Conservation (phyloP, 2,113 vertebrate species). For the Leucopsar rothschildi region DNA sequence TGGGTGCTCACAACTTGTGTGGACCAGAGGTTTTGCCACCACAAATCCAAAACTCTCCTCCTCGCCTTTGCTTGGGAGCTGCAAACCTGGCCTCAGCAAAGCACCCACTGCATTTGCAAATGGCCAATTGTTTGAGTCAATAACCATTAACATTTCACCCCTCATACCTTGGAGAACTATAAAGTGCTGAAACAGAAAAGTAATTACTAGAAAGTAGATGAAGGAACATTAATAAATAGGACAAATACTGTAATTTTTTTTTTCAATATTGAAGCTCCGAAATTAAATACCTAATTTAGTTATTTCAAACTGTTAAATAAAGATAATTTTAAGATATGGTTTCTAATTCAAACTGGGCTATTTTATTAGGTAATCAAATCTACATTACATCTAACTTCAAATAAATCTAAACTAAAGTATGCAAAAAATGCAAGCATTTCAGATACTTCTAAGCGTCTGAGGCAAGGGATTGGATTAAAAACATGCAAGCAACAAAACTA, state of each 20-base stretch:
- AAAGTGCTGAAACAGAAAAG: background rate
- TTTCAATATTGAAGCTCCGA: background rate
- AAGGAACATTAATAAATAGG: background rate
- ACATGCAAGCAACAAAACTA: background rate
- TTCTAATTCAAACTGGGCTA: background rate
- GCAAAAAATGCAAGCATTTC: background rate
- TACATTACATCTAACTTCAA: background rate
- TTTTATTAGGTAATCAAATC: background rate
- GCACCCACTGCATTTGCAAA: background rate
- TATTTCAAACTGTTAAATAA: background rate
- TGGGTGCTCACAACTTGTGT: background rate
- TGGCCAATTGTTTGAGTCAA: background rate
- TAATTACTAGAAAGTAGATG: background rate
- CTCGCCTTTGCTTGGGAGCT: fast-evolving
- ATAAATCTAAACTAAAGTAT: background rate
- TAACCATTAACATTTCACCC: background rate
- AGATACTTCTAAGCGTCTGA: background rate
- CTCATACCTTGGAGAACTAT: background rate
- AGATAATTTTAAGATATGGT: background rate
- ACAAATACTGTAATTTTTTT: background rate
- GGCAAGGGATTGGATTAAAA: background rate
- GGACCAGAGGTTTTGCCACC: background rate
- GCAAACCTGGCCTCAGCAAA: background rate
- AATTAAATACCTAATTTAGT: background rate
- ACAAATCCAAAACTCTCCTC: background rate